These are phyloP conservation scores for Erythrocercus mccallii DNA, from an alignment of 2,113 vertebrate genomes.

Conservation along the genomic window DNA sequence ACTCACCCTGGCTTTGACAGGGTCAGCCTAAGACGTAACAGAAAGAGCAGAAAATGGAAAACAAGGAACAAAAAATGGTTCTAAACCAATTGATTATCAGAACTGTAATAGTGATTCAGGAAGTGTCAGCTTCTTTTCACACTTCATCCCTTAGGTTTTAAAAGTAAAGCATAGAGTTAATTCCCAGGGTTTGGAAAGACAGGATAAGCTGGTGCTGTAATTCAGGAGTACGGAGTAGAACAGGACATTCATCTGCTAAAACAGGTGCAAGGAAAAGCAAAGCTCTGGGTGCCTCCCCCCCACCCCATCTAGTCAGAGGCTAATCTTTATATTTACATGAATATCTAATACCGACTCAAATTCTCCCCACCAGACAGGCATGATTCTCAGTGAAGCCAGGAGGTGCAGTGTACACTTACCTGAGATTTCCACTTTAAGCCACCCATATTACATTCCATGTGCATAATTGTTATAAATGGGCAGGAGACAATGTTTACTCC, in stretches of 20 bases:
- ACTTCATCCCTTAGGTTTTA: neutral
- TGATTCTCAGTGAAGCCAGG: neutral
- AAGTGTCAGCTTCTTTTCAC: neutral
- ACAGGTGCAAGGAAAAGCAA: neutral
- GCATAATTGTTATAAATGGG: no score
- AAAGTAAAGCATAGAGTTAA: neutral
- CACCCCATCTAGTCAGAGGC: neutral
- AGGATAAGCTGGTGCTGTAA: neutral
- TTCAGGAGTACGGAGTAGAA: neutral
- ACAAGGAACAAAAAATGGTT: neutral
- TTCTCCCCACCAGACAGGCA: neutral
- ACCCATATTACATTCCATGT: neutral
- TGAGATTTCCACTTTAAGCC: neutral
- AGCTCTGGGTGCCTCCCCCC: neutral
- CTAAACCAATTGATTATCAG: neutral
- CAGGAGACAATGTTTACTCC: no score
- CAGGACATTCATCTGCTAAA: neutral
- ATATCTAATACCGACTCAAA: neutral
- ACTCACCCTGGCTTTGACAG: neutral
- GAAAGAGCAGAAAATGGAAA: neutral
- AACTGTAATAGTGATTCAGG: neutral
- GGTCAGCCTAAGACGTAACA: fast-evolving
- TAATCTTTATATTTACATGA: neutral
- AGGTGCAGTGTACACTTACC: neutral
- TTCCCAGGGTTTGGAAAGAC: neutral